Evolutionary conservation across 92 coral and sea anemone genomes (phyloP).

Genomic region (Meandrina meandrites): DNA sequence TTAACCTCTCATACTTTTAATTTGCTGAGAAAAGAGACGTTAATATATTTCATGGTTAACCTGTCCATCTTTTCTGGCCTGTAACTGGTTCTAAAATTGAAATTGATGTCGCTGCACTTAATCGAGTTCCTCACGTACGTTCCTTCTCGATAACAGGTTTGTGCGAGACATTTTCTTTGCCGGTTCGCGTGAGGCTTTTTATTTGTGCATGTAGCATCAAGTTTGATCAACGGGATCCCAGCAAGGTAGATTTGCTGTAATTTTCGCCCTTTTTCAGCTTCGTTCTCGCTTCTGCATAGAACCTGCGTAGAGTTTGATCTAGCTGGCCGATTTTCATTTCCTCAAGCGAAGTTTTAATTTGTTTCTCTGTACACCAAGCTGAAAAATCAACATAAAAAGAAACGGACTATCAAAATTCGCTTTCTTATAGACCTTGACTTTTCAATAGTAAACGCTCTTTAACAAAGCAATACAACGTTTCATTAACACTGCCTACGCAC

Average conservation of each 20-base stretch:
- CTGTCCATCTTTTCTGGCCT: no score
- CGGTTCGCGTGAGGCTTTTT: background rate
- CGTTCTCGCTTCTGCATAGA: background rate
- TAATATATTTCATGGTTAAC: no score
- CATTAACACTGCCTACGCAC: background rate
- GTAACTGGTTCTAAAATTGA: no score
- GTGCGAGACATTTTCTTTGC: slow-evolving; percentile 32
- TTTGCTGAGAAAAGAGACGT: no score
- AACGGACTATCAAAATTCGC: background rate
- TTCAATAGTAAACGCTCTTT: slow-evolving; percentile 7
- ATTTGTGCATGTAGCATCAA: background rate
- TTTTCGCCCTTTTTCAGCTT: background rate
- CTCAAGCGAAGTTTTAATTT: slow-evolving; percentile 8
- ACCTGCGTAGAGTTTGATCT: background rate
- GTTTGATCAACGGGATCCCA: background rate
- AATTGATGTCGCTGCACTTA: no score
- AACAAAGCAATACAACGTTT: background rate
- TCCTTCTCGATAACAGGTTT: slow-evolving; percentile 27
- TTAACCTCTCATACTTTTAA: no score
- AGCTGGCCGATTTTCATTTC: background rate
- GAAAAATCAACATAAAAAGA: no score
- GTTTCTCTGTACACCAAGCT: slow-evolving; percentile 12
- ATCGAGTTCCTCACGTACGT: no score
- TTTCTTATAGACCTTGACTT: background rate
- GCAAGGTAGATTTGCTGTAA: background rate